Evolutionary conservation across 2,113 vertebrate species (phyloP).

Genomic region (Isichthys henryi): DNA sequence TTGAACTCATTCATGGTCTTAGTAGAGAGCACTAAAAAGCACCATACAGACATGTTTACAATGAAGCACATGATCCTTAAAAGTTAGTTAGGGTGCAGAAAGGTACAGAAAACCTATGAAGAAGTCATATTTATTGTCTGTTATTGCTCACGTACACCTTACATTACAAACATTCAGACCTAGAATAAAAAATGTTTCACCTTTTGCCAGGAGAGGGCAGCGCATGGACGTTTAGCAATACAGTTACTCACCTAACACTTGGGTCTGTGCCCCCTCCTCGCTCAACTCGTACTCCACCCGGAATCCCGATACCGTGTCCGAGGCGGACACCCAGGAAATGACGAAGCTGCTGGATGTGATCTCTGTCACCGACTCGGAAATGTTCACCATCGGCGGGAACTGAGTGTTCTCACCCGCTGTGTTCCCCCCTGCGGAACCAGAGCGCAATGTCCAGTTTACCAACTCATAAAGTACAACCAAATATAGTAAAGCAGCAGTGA

Average conservation of each 20-base stretch:
- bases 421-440: constrained; percentile 55
- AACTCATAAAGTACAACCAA: neutral
- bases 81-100: neutral
- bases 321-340: constrained; percentile 94
- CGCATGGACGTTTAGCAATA: neutral
- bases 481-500: neutral
- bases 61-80: neutral
- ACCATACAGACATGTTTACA: neutral
- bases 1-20: neutral
- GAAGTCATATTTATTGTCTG: neutral
- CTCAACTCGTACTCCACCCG: constrained; percentile 89
- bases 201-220: neutral
- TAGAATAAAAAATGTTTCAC: neutral
- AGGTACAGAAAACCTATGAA: neutral
- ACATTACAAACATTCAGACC: neutral
- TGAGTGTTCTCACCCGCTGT: constrained; percentile 75
- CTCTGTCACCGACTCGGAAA: constrained; percentile 89
- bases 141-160: neutral
- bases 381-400: constrained; percentile 66
- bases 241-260: constrained; percentile 69
- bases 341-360: constrained; percentile 96
- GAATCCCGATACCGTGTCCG: constrained; percentile 89
- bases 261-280: constrained; percentile 73
- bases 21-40: neutral
- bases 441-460: neutral